Evolutionary conservation across 2,113 vertebrate genomes (phyloP), one percentile per base, ranked within the genome.

Genomic region (Austrofundulus limnaeus): DNA sequence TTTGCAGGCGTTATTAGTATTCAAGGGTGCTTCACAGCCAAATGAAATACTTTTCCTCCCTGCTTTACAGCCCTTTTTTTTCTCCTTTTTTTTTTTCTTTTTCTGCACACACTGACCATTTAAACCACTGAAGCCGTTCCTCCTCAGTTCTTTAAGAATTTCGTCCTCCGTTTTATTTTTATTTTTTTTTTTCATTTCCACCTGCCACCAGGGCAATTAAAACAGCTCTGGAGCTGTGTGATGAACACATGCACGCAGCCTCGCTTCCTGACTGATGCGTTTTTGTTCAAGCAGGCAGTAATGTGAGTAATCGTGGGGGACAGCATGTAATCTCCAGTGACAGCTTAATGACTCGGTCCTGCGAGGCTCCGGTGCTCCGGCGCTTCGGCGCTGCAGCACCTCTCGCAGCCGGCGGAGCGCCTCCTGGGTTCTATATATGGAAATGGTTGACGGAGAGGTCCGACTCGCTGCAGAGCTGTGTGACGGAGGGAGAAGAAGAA

Each of bases 311-410:
- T 88, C 77, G 56, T 16, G 63, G 80, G 28, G 80, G 84, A 83
- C 85, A 85, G 80, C 83, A 83, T 88, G 83, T 89, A 88, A 91
- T 89, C 82, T 85, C 84, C 82, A 88, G 82, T 87, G 88, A 90
- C 90, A 87, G 82, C 69, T 79, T 89, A 91, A 90, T 91, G 85
- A 89, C 79, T 84, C 77, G 55, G 77, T 80, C 88, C 83, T 81
- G 81, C 71, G 60, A 34, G 50, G 72, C 77, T 77, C 68, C 81
- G 82, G 73, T 76, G 60, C 65, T 80, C n/a, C n/a, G n/a, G n/a
- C n/a, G n/a, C n/a, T n/a, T n/a, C 34, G 5, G 65, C 31, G 66
- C 74, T 37, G 73, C 67, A 69, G 80, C 84, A 84, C 86, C 84
- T 85, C 81, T 70, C 14, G 14, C 61, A 78, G 70, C 52, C 52